Conservation (phyloP, 2,888 invertebrate genomes). For the Eucriotettix oculatus region DNA sequence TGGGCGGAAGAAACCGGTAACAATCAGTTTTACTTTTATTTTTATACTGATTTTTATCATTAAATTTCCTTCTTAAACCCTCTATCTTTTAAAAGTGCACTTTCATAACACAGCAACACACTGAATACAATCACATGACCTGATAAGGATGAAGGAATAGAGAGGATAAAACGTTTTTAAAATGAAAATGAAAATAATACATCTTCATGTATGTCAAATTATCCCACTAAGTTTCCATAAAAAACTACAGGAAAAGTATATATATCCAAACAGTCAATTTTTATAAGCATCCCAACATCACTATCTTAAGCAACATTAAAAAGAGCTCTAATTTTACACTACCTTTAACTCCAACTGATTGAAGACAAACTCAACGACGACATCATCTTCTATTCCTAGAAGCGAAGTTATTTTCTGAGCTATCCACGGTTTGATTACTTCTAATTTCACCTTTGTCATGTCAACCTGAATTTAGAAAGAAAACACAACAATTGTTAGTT, state of each 20-base stretch:
- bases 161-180: no score
- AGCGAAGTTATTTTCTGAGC: slow-evolving; percentile 91
- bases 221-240: background rate
- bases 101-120: no score
- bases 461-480: slow-evolving; percentile 52
- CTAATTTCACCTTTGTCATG: slow-evolving; percentile 94
- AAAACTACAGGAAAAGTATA: background rate
- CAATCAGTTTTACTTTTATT: slow-evolving; percentile 6
- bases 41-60: background rate
- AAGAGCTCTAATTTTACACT: slow-evolving; percentile 16
- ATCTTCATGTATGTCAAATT: no score
- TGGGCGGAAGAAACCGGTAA: slow-evolving; percentile 13
- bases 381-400: slow-evolving; percentile 95
- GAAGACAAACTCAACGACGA: slow-evolving; percentile 95
- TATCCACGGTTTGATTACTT: slow-evolving; percentile 98
- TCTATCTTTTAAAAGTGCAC: no score
- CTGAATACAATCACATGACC: no score
- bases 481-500: background rate
- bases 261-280: background rate
- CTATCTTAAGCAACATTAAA: slow-evolving; percentile 5
- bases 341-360: slow-evolving; percentile 95
- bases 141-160: no score
- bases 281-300: background rate
- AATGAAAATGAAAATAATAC: no score
- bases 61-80: background rate